A percentile compares a stretch with the other conserved stretches of the same genome.
Conservation (phyloP, 2,113 vertebrate species). For the Cyanoderma ruficeps region DNA sequence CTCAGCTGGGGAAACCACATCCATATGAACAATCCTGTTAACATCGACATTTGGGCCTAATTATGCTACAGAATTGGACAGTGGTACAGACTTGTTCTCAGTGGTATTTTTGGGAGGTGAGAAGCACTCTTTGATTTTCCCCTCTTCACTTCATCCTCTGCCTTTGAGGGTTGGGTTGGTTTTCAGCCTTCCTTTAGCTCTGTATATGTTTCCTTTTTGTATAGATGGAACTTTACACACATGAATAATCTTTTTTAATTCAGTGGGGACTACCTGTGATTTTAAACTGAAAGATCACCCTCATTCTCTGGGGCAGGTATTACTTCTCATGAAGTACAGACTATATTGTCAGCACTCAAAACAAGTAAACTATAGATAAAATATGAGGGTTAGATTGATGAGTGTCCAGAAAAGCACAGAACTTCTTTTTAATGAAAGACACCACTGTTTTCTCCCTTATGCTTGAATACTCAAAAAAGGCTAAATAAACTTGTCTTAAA, state of each 20-base stretch:
- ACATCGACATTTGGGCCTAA: background rate
- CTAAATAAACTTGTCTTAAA: background rate
- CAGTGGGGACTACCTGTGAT: background rate
- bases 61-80: background rate
- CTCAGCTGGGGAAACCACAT: background rate
- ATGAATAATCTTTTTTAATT: background rate
- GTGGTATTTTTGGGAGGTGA: background rate
- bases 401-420: background rate
- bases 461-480: background rate
- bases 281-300: background rate
- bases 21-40: background rate
- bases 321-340: background rate
- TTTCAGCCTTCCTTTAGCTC: background rate
- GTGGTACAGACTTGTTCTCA: rapidly evolving
- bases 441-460: background rate
- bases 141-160: background rate
- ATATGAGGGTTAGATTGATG: background rate
- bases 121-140: background rate
- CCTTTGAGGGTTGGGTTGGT: background rate
- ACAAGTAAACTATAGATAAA: background rate
- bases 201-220: background rate
- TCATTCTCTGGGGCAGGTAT: background rate
- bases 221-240: background rate
- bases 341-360: background rate
- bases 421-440: background rate